A percentile compares a stretch with the other conserved stretches of the same genome.
phyloP scores from a whole-genome alignment of 2,113 vertebrate species.

The Corydoras maculifer region DNA sequence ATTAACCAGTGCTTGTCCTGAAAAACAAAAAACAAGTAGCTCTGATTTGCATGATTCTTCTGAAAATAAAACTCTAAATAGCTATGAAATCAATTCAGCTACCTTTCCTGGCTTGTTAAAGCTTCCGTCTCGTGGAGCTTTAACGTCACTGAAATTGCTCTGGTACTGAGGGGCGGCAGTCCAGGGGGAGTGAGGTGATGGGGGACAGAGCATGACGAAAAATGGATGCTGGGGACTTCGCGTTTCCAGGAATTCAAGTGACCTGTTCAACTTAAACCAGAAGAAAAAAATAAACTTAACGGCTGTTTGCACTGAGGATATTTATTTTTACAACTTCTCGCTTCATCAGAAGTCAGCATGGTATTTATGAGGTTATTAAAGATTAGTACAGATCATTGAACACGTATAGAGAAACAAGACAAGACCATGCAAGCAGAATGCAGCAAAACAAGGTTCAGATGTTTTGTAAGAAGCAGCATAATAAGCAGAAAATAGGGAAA shows the following conservation, averaged over 20 bases:
- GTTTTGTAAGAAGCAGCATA: too few relatives aligned
- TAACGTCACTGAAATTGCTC: slow-evolving; percentile 52
- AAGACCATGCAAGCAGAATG: too few relatives aligned
- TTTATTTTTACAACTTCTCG: too few relatives aligned
- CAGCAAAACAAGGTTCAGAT: too few relatives aligned
- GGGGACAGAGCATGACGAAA: slow-evolving; percentile 69
- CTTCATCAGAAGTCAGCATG: too few relatives aligned
- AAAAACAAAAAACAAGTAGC: neutral
- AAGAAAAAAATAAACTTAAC: neutral
- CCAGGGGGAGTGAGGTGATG: slow-evolving; percentile 70
- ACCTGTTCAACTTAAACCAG: slow-evolving; percentile 56
- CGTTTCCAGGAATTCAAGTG: slow-evolving; percentile 61
- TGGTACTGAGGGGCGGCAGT: slow-evolving; percentile 64
- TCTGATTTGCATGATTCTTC: too few relatives aligned
- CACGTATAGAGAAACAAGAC: too few relatives aligned
- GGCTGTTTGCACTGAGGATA: too few relatives aligned
- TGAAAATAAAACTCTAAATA: neutral
- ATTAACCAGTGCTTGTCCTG: slow-evolving; percentile 76
- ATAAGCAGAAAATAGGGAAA: too few relatives aligned
- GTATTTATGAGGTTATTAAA: too few relatives aligned
- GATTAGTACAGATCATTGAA: too few relatives aligned
- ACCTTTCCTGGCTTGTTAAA: slow-evolving; percentile 68
- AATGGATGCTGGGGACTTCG: slow-evolving; percentile 60
- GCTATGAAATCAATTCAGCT: neutral
- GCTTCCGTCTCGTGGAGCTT: slow-evolving; percentile 70